Evolutionary conservation across 2,888 invertebrate species (phyloP), one percentile per base, ranked within the genome.

Genomic region (Zeuzera pyrina): DNA sequence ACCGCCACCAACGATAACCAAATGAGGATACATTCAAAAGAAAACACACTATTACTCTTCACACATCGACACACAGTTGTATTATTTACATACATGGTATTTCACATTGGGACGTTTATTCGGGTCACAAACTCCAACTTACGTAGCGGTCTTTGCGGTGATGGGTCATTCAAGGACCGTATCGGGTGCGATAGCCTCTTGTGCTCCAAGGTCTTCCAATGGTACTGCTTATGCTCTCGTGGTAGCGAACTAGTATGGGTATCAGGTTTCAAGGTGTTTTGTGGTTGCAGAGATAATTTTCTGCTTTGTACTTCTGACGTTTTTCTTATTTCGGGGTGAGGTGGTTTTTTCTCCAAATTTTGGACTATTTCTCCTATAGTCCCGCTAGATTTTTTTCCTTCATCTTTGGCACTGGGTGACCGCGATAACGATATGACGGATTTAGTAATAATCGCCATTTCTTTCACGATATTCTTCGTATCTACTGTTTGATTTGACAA

Each of bases 181-280:
- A 73, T 53, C 8, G 83, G 83, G 38, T 81, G 69, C 19, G 81
- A 79, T 36, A 81, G 60, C 31, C 83, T 57, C 57, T 83, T 83
- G 51, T 83, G 81, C 41, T 77, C 81, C 58, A 69, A 49, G 8
- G 70, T 79, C 62, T 69, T 77, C 83, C 83, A 83, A 34, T 59
- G 61, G 38, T 81, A 83, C 5, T 70, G 65, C 42, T 72, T 74
- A 30, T 51, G 46, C 14, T 62, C 59, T 10, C 73, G 58, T 8
- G 74, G 74, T 37, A 74, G 52, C 1, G 78, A 76, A 5, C 73
- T 68, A 1, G 72, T 71, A 30, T 67, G 59, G 1, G 59, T 36
- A 3, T 65, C 62, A 7, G 56, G 37, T 23, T 37, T 54, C 2
- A 64, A 49, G 12, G 53, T 34, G 15, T 47, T 58, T 22, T 63